Evolutionary conservation across 1,140 invertebrate species (phyloP).

Genomic region (Listronotus bonariensis): DNA sequence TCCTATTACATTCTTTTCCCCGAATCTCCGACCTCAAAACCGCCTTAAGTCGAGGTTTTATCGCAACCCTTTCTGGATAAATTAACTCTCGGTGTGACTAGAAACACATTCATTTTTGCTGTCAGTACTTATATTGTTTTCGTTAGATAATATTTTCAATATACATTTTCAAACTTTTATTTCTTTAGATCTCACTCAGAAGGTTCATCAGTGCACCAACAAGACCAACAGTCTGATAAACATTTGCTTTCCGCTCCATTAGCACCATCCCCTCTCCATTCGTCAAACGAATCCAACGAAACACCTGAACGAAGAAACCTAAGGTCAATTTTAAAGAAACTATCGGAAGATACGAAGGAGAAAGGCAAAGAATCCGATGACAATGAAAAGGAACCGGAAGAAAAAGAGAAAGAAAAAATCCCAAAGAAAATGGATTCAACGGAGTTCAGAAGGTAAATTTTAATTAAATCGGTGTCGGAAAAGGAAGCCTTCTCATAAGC

Average conservation of each 20-base stretch:
- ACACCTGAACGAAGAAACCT: slow-evolving; percentile 78
- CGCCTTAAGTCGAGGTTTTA: too few species aligned
- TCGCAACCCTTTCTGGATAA: too few species aligned
- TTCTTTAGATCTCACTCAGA: slow-evolving; percentile 55
- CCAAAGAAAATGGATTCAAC: slow-evolving; percentile 58
- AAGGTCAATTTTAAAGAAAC: slow-evolving; percentile 83
- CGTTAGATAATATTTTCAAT: too few species aligned
- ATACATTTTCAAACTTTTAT: too few species aligned
- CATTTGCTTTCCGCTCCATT: slow-evolving; percentile 39
- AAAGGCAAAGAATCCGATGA: slow-evolving; percentile 41
- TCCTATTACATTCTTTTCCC: too few species aligned
- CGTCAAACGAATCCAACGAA: slow-evolving; percentile 76
- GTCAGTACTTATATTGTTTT: too few species aligned
- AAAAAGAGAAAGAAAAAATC: slow-evolving; percentile 50
- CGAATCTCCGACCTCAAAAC: too few species aligned
- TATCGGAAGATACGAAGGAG: slow-evolving; percentile 68
- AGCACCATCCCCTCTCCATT: slow-evolving; percentile 51
- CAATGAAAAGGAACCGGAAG: slow-evolving; percentile 48
- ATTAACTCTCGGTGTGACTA: too few species aligned
- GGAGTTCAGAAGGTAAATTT: slow-evolving; percentile 60
- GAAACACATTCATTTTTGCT: too few species aligned
- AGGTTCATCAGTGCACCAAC: slow-evolving; percentile 62
- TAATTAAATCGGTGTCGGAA: too few species aligned
- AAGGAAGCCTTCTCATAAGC: too few species aligned
- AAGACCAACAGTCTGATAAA: slow-evolving; percentile 47